phyloP scores from a whole-genome alignment of 1,140 invertebrate genomes.

The Hycleus phaleratus region DNA sequence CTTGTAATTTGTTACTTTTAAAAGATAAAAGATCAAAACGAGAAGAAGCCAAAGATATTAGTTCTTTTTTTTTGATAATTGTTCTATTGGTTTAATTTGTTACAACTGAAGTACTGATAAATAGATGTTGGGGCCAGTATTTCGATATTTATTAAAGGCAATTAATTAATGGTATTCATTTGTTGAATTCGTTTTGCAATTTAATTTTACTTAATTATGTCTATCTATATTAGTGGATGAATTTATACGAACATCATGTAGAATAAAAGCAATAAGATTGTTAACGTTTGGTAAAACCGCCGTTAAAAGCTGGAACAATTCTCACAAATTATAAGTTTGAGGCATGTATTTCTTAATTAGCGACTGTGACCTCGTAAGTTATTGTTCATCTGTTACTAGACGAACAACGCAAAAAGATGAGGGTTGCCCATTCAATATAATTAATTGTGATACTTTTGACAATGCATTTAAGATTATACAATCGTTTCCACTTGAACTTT shows the following conservation, averaged over 20 bases:
- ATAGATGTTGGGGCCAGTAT: too few relatives aligned
- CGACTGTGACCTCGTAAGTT: constrained; percentile 41
- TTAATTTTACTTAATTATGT: too few relatives aligned
- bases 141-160: too few relatives aligned
- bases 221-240: too few relatives aligned
- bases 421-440: constrained; percentile 32
- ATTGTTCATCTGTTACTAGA: constrained; percentile 38
- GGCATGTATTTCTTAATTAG: constrained; percentile 42
- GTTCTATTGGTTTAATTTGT: too few relatives aligned
- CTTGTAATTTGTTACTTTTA: too few relatives aligned
- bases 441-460: constrained; percentile 40
- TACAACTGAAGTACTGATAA: too few relatives aligned
- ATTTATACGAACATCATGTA: background rate
- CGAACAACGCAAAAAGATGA: constrained; percentile 33
- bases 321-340: constrained; percentile 38
- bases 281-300: constrained; percentile 27
- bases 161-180: too few relatives aligned
- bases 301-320: constrained; percentile 32
- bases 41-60: too few relatives aligned
- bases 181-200: too few relatives aligned
- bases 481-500: constrained; percentile 19
- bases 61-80: too few relatives aligned
- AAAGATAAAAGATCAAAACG: too few relatives aligned
- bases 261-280: constrained; percentile 12
- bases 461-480: constrained; percentile 34